Base-by-base conservation (phyloP, 2,888 invertebrate genomes). In the Hirudinaria manillensis region DNA sequence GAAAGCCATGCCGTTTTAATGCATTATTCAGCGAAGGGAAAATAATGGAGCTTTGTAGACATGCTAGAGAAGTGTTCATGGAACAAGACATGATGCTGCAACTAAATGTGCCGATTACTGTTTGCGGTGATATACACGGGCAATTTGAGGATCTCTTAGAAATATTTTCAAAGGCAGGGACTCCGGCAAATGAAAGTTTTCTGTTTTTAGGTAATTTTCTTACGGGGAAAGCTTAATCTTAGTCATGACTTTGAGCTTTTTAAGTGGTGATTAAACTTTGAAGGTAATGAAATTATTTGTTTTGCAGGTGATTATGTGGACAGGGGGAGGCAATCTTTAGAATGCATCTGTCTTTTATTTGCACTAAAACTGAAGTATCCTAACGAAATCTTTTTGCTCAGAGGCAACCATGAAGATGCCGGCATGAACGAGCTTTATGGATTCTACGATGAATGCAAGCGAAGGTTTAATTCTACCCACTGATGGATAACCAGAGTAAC, bases 331-430 rank as follows among this genome's bases (percentile, higher is more conserved):
- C 84, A 86, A 77, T 87, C 87, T 13, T 79, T 88, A 76, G 87
- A 88, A 80, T 86, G 86, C 56, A 87, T 88, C 73, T 87, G 87
- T 79, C 81, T 88, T 66, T 82, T 88, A 16, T 79, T 88, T 71
- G 87, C 87, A 29, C 87, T 87, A 81, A 88, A 88, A 82, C 85
- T 88, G 56, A 88, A 88, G 80, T 88, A 87, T 77, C 87, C 87
- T 2, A 85, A 87, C 79, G 87, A 87, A 80, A 87, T 88, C 79
- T 87, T 87, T 81, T 80, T 88, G 21, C 83, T 88, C 16, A 82
- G 88, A 74, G 79, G 79, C 27, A 78, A 78, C 66, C 88, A 88
- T 82, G 88, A 88, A 81, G 87, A 87, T 83, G 87, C 87, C 68
- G 85, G 85, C 73, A 87, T 88, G 51, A 88, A 88, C 81, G 84